Evolutionary conservation across 1,140 invertebrate genomes (phyloP).

Genomic region (Eufriesea mexicana): DNA sequence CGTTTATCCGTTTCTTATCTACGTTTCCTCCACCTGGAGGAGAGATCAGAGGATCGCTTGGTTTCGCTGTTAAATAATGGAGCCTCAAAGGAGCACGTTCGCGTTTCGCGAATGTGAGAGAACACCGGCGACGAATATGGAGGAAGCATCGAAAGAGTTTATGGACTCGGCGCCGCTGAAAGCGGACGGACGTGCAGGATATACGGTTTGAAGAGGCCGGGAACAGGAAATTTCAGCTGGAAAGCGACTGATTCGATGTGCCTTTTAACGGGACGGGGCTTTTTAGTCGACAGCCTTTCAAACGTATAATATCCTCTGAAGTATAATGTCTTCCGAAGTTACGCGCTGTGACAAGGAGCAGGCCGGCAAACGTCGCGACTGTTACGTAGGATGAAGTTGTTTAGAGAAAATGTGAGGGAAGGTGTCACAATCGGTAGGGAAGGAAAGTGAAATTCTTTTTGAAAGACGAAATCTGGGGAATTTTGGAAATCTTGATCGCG

Average conservation of each 20-base stretch:
- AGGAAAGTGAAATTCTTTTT: too few species aligned
- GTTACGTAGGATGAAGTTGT: neutral
- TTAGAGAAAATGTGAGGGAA: neutral
- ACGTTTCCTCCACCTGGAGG: too few species aligned
- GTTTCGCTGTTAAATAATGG: neutral
- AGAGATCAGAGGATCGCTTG: neutral
- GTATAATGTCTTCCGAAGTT: constrained; percentile 30
- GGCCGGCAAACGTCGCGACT: neutral
- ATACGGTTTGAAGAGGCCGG: constrained; percentile 9
- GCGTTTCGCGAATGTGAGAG: neutral
- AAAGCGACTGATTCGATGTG: constrained; percentile 20
- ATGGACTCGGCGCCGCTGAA: neutral
- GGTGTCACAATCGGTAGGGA: too few species aligned
- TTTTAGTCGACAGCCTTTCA: constrained; percentile 26
- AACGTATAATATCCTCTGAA: constrained; percentile 15
- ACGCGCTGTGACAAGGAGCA: neutral
- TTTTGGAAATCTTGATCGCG: too few species aligned
- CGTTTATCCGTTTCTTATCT: neutral
- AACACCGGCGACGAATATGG: neutral
- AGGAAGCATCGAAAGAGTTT: constrained; percentile 1
- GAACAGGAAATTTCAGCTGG: constrained; percentile 8
- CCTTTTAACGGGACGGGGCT: constrained; percentile 23
- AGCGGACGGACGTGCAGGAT: neutral
- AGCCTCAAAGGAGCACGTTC: neutral
- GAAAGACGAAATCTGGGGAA: neutral